phyloP scores from a whole-genome alignment of 2,888 invertebrate species.

The Amiota minor region DNA sequence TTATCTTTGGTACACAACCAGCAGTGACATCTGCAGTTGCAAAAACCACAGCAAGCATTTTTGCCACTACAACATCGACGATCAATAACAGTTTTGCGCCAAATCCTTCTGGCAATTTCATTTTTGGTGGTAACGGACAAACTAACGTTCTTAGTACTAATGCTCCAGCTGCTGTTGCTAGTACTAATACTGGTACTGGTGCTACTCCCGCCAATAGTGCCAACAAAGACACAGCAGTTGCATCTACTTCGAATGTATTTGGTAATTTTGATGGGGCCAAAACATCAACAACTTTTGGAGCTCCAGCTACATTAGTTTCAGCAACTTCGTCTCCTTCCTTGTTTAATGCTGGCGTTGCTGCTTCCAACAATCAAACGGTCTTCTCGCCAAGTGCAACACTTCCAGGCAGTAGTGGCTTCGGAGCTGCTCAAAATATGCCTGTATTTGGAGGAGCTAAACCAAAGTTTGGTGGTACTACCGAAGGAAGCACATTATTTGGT shows the following conservation, averaged over 20 bases:
- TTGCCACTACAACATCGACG: background rate
- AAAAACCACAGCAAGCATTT: background rate
- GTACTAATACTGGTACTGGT: background rate
- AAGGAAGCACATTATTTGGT: slow-evolving; percentile 3
- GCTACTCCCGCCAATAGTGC: background rate
- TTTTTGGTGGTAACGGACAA: background rate
- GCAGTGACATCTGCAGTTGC: background rate
- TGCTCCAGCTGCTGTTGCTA: too few relatives aligned
- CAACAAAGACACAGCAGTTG: background rate
- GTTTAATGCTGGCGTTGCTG: background rate
- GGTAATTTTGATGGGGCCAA: background rate
- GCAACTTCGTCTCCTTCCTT: background rate
- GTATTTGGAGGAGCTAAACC: background rate
- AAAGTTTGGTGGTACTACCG: background rate
- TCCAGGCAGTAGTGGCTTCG: slow-evolving; percentile 18
- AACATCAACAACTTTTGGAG: background rate
- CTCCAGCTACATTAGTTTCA: background rate
- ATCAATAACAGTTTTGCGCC: background rate
- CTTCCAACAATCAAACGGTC: background rate
- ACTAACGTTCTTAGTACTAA: background rate
- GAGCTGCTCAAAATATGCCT: background rate
- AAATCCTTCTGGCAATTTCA: background rate
- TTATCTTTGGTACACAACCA: slow-evolving; percentile 3
- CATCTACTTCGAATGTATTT: background rate
- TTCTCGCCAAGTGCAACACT: slow-evolving; percentile 1